Percentiles rank a stretch among this genome's conserved stretches.
These are phyloP conservation scores for Campylomormyrus tamandua DNA, from an alignment of 2,113 vertebrate species.

Conservation along the genomic window DNA sequence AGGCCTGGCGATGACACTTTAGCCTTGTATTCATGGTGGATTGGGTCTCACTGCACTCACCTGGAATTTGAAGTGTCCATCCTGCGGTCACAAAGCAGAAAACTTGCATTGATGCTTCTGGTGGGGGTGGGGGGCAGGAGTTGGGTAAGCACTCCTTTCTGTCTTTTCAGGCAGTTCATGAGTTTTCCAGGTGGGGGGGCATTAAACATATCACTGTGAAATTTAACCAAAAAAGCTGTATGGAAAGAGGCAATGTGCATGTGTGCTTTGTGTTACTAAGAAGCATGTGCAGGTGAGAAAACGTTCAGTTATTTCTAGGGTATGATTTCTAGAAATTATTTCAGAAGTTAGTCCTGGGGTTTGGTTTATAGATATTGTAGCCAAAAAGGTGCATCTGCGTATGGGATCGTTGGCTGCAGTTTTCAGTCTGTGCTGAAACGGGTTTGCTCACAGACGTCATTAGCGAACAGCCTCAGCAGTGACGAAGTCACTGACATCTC, in stretches of 20 bases:
- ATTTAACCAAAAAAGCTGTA: background rate
- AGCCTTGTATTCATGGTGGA: background rate
- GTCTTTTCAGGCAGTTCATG: background rate
- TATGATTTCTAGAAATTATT: background rate
- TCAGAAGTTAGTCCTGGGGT: background rate
- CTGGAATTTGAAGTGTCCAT: background rate
- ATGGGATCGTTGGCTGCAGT: background rate
- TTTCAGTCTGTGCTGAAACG: background rate
- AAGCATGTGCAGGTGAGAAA: background rate
- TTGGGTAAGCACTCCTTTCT: background rate
- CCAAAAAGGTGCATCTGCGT: background rate
- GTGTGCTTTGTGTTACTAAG: background rate
- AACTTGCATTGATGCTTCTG: background rate
- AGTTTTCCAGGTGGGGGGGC: background rate
- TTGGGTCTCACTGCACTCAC: background rate
- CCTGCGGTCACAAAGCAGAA: background rate
- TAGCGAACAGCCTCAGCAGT: background rate
- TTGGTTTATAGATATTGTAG: background rate
- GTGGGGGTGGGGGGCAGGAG: background rate
- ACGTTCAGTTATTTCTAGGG: background rate
- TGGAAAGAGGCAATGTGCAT: background rate
- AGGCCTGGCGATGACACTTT: background rate
- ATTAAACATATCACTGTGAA: background rate
- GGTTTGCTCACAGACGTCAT: background rate
- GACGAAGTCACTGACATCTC: background rate